Percentiles rank a stretch among this genome's conserved stretches.
Conservation (phyloP, 2,888 invertebrate species). For the Scaptomyza reducta region DNA sequence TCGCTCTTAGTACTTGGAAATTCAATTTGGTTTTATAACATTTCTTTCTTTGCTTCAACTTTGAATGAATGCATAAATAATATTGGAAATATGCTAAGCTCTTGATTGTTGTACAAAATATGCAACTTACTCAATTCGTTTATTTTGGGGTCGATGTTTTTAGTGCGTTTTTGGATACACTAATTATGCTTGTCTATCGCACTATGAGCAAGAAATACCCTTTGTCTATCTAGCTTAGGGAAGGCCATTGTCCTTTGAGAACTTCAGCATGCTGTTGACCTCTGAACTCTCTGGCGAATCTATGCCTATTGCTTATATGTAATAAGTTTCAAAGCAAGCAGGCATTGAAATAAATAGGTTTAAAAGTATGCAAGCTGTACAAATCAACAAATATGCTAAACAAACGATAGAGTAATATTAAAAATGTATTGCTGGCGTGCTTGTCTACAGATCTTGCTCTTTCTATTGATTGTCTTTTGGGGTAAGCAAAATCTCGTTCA, state of each 20-base stretch:
- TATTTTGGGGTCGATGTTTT: no score
- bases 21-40: neutral
- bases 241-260: no score
- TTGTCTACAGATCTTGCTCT: slow-evolving; percentile 9
- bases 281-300: neutral
- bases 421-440: slow-evolving; percentile 17
- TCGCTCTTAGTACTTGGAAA: neutral
- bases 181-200: no score
- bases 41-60: no score
- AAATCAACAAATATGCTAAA: neutral
- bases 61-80: no score
- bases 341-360: neutral
- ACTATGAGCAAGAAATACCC: no score
- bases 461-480: slow-evolving; percentile 9
- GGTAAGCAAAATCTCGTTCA: slow-evolving; percentile 4
- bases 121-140: no score
- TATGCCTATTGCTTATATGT: neutral
- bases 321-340: neutral
- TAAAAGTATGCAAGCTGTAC: neutral
- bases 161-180: no score
- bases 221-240: no score
- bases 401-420: neutral
- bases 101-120: no score
- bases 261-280: neutral
- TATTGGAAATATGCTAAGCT: no score